Evolutionary conservation across 2,888 invertebrate genomes (phyloP).

Genomic region (Cerceris ruficornis): DNA sequence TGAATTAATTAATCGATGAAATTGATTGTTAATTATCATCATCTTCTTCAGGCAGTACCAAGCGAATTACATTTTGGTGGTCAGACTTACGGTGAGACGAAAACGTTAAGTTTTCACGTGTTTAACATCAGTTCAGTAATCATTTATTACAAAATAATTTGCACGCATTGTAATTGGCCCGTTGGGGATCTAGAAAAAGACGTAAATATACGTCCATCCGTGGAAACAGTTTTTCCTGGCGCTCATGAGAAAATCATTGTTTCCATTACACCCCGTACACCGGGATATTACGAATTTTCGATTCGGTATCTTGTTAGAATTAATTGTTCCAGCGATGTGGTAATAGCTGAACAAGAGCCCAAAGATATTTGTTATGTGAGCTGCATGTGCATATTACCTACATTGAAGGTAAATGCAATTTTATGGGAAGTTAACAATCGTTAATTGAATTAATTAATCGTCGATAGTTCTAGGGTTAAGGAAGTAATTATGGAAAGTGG

Average conservation of each 20-base stretch:
- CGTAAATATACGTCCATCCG: conserved; percentile 65
- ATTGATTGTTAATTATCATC: neutral
- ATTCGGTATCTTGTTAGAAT: conserved; percentile 76
- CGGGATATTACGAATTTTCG: conserved; percentile 74
- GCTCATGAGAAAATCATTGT: conserved; percentile 72
- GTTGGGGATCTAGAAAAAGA: conserved; percentile 55
- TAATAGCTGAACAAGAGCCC: conserved; percentile 52
- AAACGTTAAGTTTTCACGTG: conserved; percentile 74
- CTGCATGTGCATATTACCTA: conserved; percentile 77
- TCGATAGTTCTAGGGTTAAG: too few relatives aligned
- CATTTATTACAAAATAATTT: conserved; percentile 76
- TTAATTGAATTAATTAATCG: too few relatives aligned
- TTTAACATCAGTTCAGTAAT: conserved; percentile 80
- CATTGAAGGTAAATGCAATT: conserved; percentile 73
- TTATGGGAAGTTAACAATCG: neutral
- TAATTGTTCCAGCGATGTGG: conserved; percentile 56
- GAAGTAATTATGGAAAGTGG: too few relatives aligned
- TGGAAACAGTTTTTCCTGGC: conserved; percentile 71
- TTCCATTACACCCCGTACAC: conserved; percentile 68
- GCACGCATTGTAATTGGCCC: conserved; percentile 54
- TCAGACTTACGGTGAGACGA: conserved; percentile 60
- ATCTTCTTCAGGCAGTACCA: conserved; percentile 76
- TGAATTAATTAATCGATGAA: neutral
- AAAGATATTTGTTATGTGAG: conserved; percentile 66
- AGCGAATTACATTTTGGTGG: conserved; percentile 75